phyloP scores from a whole-genome alignment of 2,888 invertebrate genomes.

The Norana najaformis region DNA sequence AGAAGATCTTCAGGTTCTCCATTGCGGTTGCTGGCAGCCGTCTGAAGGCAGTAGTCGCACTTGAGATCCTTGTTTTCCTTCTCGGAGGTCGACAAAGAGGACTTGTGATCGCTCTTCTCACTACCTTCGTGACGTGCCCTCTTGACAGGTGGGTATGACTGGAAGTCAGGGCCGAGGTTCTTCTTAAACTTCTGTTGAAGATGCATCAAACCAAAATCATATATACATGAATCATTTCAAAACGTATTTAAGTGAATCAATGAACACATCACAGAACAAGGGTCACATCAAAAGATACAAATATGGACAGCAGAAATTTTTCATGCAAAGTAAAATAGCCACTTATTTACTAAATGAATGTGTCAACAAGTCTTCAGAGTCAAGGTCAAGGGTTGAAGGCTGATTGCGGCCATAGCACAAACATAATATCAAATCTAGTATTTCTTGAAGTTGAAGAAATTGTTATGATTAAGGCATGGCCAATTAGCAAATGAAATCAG shows the following conservation, averaged over 20 bases:
- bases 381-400: too few species aligned
- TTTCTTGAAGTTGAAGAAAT: too few species aligned
- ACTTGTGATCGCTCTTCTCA: neutral
- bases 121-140: neutral
- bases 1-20: constrained; percentile 56
- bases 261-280: too few species aligned
- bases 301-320: too few species aligned
- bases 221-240: neutral
- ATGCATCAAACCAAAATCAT: neutral
- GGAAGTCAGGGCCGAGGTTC: constrained; percentile 56
- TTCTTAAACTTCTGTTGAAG: constrained; percentile 52
- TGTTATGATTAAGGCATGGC: too few species aligned
- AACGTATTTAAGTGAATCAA: neutral
- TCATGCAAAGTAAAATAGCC: too few species aligned
- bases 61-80: constrained; percentile 34
- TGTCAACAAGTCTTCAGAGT: too few species aligned
- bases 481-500: too few species aligned
- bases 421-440: too few species aligned
- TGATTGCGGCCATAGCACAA: too few species aligned
- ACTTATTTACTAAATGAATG: too few species aligned
- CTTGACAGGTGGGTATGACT: constrained; percentile 37
- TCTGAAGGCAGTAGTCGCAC: constrained; percentile 60
- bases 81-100: constrained; percentile 9
- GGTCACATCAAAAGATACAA: too few species aligned
- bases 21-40: constrained; percentile 58